Percentiles rank a stretch among this genome's conserved stretches.
phyloP scores from a whole-genome alignment of 2,888 invertebrate species.

The Rhyacophila evoluta region DNA sequence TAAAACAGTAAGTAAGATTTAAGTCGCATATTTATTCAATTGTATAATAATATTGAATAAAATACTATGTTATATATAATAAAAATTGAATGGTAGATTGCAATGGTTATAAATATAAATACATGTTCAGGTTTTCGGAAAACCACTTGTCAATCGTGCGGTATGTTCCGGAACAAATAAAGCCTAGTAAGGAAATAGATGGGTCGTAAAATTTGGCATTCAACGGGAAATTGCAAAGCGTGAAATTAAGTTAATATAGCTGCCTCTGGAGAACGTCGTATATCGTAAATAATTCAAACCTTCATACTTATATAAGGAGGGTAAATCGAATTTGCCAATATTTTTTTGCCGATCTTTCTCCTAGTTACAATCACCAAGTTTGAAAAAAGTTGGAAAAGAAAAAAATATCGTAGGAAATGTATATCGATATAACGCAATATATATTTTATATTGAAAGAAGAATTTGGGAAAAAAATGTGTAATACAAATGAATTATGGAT shows the following conservation, averaged over 20 bases:
- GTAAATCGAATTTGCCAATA: background rate
- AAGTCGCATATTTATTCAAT: no score
- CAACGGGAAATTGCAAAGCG: conserved; percentile 14
- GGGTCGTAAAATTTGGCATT: background rate
- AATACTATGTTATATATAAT: no score
- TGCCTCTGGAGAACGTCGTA: background rate
- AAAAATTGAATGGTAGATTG: no score
- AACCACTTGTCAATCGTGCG: background rate
- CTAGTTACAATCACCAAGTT: background rate
- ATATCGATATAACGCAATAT: no score
- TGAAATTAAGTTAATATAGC: background rate
- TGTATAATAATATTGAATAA: no score
- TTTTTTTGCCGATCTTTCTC: background rate
- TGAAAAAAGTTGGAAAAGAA: background rate
- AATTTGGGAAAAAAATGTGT: no score
- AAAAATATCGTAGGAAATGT: background rate
- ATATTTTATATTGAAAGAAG: no score
- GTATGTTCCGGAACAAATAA: background rate
- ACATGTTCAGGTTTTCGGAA: background rate
- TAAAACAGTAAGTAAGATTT: no score
- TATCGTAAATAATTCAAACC: background rate
- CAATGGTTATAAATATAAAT: no score
- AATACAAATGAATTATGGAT: no score
- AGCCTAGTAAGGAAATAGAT: background rate
- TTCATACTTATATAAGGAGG: background rate